Evolutionary conservation across 2,888 invertebrate species (phyloP).

Genomic region (Cepaea hortensis): DNA sequence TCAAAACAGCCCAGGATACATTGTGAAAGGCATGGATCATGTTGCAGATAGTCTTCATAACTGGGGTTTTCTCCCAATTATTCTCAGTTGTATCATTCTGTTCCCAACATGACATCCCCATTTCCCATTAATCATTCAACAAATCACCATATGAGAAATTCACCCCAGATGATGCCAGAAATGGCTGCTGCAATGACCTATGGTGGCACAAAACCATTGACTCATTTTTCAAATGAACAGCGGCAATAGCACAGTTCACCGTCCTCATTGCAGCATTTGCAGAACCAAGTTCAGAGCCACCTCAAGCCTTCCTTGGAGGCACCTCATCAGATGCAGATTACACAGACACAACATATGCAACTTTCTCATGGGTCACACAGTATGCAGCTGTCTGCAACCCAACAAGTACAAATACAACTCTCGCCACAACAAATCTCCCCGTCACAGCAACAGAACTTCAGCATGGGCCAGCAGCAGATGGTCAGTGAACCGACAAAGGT

Average conservation of each 20-base stretch:
- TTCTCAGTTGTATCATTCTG: no score
- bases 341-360: conserved; percentile 85
- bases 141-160: no score
- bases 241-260: conserved; percentile 60
- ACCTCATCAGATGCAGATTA: conserved; percentile 85
- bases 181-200: conserved; percentile 50
- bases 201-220: conserved; percentile 71
- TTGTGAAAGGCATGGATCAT: no score
- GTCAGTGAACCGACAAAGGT: conserved; percentile 51
- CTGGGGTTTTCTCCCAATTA: no score
- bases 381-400: conserved; percentile 70
- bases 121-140: no score
- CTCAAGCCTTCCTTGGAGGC: conserved; percentile 87
- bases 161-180: no score
- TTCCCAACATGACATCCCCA: no score
- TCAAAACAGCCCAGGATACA: no score
- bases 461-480: conserved; percentile 51
- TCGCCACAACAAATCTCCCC: conserved; percentile 77
- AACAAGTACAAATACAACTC: conserved; percentile 77
- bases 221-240: conserved; percentile 70
- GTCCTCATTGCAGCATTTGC: conserved; percentile 70
- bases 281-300: no score
- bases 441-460: conserved; percentile 64
- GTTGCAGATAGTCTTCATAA: no score
- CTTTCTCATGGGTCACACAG: conserved; percentile 67